These are phyloP conservation scores for Leucophora obtusa DNA, from an alignment of 2,888 invertebrate species.

Conservation along the genomic window DNA sequence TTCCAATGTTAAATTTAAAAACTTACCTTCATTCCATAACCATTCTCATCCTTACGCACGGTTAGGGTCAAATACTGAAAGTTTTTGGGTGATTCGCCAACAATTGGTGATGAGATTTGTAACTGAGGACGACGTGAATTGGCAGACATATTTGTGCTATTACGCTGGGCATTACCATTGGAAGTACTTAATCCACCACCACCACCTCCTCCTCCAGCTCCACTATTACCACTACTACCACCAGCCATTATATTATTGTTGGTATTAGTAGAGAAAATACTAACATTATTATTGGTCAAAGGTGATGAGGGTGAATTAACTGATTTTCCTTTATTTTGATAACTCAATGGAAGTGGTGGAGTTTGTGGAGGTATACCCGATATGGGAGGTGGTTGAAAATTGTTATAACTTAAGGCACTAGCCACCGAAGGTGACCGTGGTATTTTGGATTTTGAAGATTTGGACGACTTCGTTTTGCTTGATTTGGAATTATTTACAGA, in stretches of 20 bases:
- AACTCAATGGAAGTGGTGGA: slow-evolving; percentile 75
- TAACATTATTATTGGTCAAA: slow-evolving; percentile 56
- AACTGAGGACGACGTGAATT: slow-evolving; percentile 72
- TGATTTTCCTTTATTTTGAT: slow-evolving; percentile 71
- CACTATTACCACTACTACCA: slow-evolving; percentile 65
- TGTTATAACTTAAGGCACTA: slow-evolving; percentile 69
- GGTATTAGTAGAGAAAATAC: slow-evolving; percentile 54
- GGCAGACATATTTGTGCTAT: slow-evolving; percentile 69
- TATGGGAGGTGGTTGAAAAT: slow-evolving; percentile 59
- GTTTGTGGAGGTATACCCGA: slow-evolving; percentile 74
- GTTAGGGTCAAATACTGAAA: slow-evolving; percentile 78
- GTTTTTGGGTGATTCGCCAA: slow-evolving; percentile 74
- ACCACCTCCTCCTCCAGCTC: slow-evolving; percentile 63
- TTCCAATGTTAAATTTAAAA: neutral
- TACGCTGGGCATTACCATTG: slow-evolving; percentile 66
- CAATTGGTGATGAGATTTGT: slow-evolving; percentile 69
- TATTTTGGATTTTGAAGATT: slow-evolving; percentile 73
- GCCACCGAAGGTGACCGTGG: slow-evolving; percentile 74
- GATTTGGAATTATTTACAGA: slow-evolving; percentile 69
- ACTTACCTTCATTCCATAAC: slow-evolving; percentile 79
- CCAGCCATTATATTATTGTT: slow-evolving; percentile 67
- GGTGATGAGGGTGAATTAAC: slow-evolving; percentile 59
- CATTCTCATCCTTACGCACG: slow-evolving; percentile 78
- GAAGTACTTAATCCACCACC: slow-evolving; percentile 64
- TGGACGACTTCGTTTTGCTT: slow-evolving; percentile 63